Conservation (phyloP, 1,140 invertebrate genomes). For the Brachionus rubens region DNA sequence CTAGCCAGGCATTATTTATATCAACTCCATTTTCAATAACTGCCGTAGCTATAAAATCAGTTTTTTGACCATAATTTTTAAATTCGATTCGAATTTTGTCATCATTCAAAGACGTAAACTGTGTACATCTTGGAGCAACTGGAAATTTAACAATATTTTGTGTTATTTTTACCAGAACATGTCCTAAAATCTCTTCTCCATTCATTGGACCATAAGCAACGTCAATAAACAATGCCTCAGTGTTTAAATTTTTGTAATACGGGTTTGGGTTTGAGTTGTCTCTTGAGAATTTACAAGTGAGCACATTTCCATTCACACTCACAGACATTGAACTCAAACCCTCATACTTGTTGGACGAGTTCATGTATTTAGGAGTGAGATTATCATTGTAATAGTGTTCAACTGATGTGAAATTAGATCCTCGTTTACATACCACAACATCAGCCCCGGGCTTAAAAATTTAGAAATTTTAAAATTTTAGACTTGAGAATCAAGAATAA, state of each 20-base stretch:
- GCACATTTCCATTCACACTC: not conserved
- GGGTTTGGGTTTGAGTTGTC: not conserved
- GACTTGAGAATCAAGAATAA: no score
- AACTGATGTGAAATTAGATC: not conserved
- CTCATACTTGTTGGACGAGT: not conserved
- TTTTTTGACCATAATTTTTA: constrained; percentile 9
- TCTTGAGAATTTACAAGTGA: constrained; percentile 6
- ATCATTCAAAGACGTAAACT: not conserved
- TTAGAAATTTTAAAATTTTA: not conserved
- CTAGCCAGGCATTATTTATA: not conserved
- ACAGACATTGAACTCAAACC: constrained; percentile 4
- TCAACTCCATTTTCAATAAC: not conserved
- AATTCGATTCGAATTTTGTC: not conserved
- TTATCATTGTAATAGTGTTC: constrained; percentile 6
- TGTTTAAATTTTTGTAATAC: not conserved
- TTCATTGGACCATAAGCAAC: not conserved
- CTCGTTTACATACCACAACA: not conserved
- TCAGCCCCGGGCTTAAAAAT: not conserved
- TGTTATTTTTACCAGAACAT: not conserved
- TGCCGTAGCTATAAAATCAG: not conserved
- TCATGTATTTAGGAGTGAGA: not conserved
- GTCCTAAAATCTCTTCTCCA: not conserved
- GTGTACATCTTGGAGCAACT: not conserved
- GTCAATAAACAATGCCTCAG: not conserved
- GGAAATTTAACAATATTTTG: not conserved